Conservation (phyloP, 2,113 vertebrate genomes). For the Synchiropus splendidus region DNA sequence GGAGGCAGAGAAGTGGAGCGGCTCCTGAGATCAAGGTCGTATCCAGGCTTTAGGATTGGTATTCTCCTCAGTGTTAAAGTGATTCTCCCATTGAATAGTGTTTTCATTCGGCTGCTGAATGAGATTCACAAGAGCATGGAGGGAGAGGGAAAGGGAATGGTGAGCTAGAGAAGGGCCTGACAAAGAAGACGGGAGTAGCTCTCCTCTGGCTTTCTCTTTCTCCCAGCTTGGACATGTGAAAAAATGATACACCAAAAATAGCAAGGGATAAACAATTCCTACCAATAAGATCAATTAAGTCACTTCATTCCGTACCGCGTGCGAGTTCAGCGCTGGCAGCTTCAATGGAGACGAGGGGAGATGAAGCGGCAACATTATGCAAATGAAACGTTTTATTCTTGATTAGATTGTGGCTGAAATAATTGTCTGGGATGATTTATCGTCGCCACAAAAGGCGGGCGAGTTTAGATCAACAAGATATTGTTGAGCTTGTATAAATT, state of each 20-base stretch:
- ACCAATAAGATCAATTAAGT: slow-evolving; percentile 53
- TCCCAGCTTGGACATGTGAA: slow-evolving; percentile 19
- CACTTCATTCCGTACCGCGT: slow-evolving; percentile 51
- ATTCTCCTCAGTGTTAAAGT: slow-evolving; percentile 63
- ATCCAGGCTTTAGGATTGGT: slow-evolving; percentile 64
- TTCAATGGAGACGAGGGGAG: neutral
- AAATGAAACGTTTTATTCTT: slow-evolving; percentile 61
- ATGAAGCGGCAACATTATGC: slow-evolving; percentile 35
- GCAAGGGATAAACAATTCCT: slow-evolving; percentile 61
- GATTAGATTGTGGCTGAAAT: slow-evolving; percentile 62
- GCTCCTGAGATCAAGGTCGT: slow-evolving; percentile 62
- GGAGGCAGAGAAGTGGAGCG: slow-evolving; percentile 15
- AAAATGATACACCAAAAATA: slow-evolving; percentile 38
- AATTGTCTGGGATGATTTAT: slow-evolving; percentile 67
- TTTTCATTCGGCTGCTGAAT: slow-evolving; percentile 70
- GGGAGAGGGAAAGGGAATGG: slow-evolving; percentile 20
- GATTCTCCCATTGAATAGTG: slow-evolving; percentile 67
- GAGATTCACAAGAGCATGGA: slow-evolving; percentile 67
- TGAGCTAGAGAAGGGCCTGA: slow-evolving; percentile 21
- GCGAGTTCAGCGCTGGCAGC: too few relatives aligned
- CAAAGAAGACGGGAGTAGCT: slow-evolving; percentile 34
- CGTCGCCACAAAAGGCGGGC: slow-evolving; percentile 41
- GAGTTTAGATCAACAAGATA: slow-evolving; percentile 11
- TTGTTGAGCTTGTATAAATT: slow-evolving; percentile 21
- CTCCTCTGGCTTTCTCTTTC: neutral